These are phyloP conservation scores for Leptodirus hochenwartii DNA, from an alignment of 2,888 invertebrate genomes.

Conservation along the genomic window DNA sequence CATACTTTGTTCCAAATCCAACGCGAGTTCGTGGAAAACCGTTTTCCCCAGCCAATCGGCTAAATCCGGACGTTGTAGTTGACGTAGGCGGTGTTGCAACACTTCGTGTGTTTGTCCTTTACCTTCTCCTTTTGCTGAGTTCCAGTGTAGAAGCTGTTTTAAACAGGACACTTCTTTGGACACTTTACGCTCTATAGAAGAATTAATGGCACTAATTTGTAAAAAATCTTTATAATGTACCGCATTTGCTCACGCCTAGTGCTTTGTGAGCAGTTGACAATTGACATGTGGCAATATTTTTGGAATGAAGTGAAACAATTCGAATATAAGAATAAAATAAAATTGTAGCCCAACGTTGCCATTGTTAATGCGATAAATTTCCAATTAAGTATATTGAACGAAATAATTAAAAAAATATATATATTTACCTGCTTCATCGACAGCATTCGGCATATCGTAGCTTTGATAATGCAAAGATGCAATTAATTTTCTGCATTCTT, in stretches of 20 bases:
- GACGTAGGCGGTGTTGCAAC: slow-evolving; percentile 35
- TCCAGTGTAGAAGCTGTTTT: slow-evolving; percentile 39
- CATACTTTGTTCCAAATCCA: slow-evolving; percentile 25
- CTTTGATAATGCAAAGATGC: slow-evolving; percentile 36
- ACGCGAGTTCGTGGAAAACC: slow-evolving; percentile 34
- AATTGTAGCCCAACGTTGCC: no score
- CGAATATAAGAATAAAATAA: no score
- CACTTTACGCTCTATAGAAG: slow-evolving; percentile 25
- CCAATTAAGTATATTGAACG: no score
- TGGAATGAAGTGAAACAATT: no score
- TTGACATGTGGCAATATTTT: no score
- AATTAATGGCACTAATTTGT: slow-evolving; percentile 5
- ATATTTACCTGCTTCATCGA: slow-evolving; percentile 27
- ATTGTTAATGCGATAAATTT: no score
- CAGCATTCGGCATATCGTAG: slow-evolving; percentile 26
- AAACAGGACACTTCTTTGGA: slow-evolving; percentile 35
- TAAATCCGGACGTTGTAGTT: slow-evolving; percentile 35
- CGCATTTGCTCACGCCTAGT: no score
- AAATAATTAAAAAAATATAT: no score
- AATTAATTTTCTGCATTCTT: slow-evolving; percentile 38
- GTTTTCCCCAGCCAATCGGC: slow-evolving; percentile 42
- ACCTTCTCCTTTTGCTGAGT: slow-evolving; percentile 30
- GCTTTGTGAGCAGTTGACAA: no score
- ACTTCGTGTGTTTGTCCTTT: slow-evolving; percentile 36
- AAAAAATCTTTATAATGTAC: no score